Conservation (phyloP, 2,888 invertebrate species). For the Rhamnusium bicolor region DNA sequence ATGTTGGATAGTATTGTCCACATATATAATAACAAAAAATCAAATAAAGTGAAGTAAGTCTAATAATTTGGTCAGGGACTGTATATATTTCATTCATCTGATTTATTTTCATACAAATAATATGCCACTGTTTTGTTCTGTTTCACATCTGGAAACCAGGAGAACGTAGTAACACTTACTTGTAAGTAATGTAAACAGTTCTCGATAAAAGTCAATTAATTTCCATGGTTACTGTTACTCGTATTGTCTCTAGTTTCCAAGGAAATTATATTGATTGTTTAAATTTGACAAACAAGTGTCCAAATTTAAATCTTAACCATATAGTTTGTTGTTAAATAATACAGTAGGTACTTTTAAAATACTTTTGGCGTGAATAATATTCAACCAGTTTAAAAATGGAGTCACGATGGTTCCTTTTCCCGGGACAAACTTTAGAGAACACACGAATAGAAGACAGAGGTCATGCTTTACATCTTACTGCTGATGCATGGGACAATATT, state of each 20-base stretch:
- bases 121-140: no score
- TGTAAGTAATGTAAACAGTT: no score
- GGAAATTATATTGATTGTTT: slow-evolving; percentile 10
- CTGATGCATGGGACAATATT: slow-evolving; percentile 63
- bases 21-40: no score
- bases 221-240: background rate
- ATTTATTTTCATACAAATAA: no score
- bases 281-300: slow-evolving; percentile 11
- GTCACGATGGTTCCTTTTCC: slow-evolving; percentile 63
- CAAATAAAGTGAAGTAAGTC: no score
- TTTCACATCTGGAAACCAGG: no score
- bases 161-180: no score
- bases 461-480: slow-evolving; percentile 64
- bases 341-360: background rate
- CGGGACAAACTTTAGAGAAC: slow-evolving; percentile 63
- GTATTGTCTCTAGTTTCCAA: background rate
- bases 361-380: background rate
- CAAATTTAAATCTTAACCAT: background rate
- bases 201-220: no score
- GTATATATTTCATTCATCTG: no score
- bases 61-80: no score
- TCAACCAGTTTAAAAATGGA: slow-evolving; percentile 61
- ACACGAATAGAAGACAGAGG: slow-evolving; percentile 64
- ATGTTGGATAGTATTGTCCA: no score
- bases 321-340: background rate